Base-by-base conservation (phyloP, 2,888 invertebrate genomes). In the Philereme transversata region DNA sequence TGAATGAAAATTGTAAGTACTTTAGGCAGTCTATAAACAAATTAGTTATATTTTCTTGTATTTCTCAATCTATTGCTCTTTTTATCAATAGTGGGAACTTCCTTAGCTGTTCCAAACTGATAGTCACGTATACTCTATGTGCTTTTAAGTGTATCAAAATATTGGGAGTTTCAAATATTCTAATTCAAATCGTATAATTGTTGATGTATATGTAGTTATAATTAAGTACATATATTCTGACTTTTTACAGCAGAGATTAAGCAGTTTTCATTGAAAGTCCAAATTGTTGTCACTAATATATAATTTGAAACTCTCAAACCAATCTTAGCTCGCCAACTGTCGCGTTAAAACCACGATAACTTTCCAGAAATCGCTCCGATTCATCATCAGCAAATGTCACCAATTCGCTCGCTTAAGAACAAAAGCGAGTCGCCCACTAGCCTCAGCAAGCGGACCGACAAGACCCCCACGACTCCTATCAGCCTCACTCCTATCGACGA, bases 351-450 rank as follows among this genome's bases (percentile, higher is more conserved):
- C 64, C 56, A 51, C 60, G 71, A 70, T 69, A 75, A 75, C 81
- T 70, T 91, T 90, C 48, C 92, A 92, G 92, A 92, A 86, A 90
- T 92, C 81, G 88, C 89, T 75, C 91, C 92, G 71, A 89, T 92
- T 65, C 91, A 92, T 74, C 92, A 92, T 68, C 91, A 92, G 77
- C 92, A 93, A 84, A 92, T 92, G 90, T 92, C 93, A 56, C 93
- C 92, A 72, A 92, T 90, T 75, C 90, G 92, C 72, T 89, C 90
- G 64, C 65, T 91, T 78, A 92, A 91, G 83, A 91, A 91, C 49
- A 62, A 62, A 74, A 90, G 90, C 79, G 92, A 91, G 65, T 91
- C 92, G 33, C 92, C 92, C 4, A 91, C 90, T 9, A 90, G 89
- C 78, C 76, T 88, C 67, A 89, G 90, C 84, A 92, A 91, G 81